Percentiles rank a stretch among this genome's conserved stretches.
phyloP scores from a whole-genome alignment of 2,113 vertebrate species.

The Athene cunicularia region DNA sequence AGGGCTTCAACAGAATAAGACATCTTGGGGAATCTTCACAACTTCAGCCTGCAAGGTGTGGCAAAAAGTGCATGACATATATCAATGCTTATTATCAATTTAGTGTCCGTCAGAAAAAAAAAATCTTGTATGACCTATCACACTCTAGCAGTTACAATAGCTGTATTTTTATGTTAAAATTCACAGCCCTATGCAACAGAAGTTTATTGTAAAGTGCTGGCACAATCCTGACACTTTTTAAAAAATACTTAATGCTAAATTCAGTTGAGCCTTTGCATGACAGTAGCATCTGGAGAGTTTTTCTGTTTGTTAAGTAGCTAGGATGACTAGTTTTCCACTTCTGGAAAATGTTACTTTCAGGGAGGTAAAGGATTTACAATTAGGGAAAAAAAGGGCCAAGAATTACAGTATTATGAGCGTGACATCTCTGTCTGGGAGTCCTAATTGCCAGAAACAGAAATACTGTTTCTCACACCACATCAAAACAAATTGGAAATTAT shows the following conservation, averaged over 20 bases:
- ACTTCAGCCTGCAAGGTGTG: not conserved
- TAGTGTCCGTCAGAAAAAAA: not conserved
- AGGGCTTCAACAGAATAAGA: not conserved
- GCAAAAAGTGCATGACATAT: not conserved
- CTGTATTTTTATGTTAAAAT: not conserved
- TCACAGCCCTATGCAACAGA: not conserved
- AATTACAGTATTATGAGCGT: not conserved
- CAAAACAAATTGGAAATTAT: not conserved
- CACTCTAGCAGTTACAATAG: not conserved
- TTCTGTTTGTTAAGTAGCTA: slow-evolving; percentile 4
- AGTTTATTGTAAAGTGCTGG: not conserved
- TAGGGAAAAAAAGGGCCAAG: not conserved
- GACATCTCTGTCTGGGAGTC: not conserved
- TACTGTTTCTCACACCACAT: not conserved
- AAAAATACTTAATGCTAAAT: not conserved
- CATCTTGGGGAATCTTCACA: not conserved
- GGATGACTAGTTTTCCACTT: slow-evolving; percentile 1
- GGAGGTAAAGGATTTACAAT: slow-evolving; percentile 6
- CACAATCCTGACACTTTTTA: not conserved
- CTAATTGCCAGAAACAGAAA: not conserved
- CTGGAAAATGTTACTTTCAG: slow-evolving; percentile 45
- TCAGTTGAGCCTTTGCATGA: not conserved
- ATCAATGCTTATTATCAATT: not conserved
- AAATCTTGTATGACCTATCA: not conserved
- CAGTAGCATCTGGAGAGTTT: slow-evolving; percentile 20